phyloP scores from a whole-genome alignment of 1,140 invertebrate genomes.

The Acromyrmex charruanus region DNA sequence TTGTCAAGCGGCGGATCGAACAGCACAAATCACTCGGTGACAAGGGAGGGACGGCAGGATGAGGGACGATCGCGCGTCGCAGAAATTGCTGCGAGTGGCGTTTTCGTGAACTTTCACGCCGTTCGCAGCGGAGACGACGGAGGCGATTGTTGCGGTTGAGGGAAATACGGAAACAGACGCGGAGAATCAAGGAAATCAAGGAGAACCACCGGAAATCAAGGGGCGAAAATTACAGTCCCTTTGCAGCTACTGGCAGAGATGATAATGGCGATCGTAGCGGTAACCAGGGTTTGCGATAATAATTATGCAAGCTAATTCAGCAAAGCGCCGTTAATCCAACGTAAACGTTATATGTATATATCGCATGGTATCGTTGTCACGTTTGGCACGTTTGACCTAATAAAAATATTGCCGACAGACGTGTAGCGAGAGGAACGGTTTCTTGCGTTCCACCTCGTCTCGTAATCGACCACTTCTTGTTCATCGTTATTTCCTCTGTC shows the following conservation, averaged over 20 bases:
- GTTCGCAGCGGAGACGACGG: neutral
- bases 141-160: constrained; percentile 17
- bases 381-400: constrained; percentile 33
- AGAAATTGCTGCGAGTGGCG: constrained; percentile 63
- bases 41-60: neutral
- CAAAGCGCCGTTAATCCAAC: constrained; percentile 2
- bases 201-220: constrained; percentile 24
- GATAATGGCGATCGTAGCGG: constrained; percentile 22
- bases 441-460: neutral
- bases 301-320: constrained; percentile 27
- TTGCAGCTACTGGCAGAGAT: neutral
- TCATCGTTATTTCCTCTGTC: constrained; percentile 25
- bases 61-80: constrained; percentile 32
- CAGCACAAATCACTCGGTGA: constrained; percentile 71
- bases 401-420: constrained; percentile 39
- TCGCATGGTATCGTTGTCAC: constrained; percentile 29
- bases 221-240: constrained; percentile 43
- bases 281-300: constrained; percentile 19
- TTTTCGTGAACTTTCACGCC: constrained; percentile 51
- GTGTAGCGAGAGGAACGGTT: neutral
- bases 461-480: constrained; percentile 14
- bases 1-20: constrained; percentile 69
- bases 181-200: neutral
- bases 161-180: constrained; percentile 38
- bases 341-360: neutral